Base-by-base conservation (phyloP, 1,140 invertebrate genomes). In the Anthonomus grandis region DNA sequence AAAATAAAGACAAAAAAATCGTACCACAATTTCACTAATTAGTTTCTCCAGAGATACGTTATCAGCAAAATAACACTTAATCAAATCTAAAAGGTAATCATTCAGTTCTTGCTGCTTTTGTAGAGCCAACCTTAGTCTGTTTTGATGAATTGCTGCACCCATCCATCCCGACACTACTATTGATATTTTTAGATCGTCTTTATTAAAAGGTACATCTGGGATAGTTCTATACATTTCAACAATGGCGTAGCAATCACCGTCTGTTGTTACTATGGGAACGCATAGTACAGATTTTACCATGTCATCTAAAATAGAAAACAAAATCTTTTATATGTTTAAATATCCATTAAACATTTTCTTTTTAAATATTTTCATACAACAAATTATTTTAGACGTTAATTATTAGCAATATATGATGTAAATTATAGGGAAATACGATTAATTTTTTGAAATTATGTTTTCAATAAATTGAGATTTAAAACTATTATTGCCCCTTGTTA, bases 141-240 rank as follows among this genome's bases (percentile, higher is more conserved):
- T 78, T 60, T 80, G 77, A 47, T 82, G 77, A 1, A 79, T 78
- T 3, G 80, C 78, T 0, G 78, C 75, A 8, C 79, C 80, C 15
- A 80, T 76, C 79, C 79, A 82, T 46, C 77, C 79, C 0, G 75
- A 70, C 1, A 80, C 60, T 1, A 75, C 67, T 9, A 75, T 74
- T 64, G 76, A 65, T 12, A 70, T 65, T 57, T 68, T 71, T n/a
- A 74, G 44, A 57, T 74, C 69, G 4, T 67, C 56, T 48, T 66
- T 63, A 18, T 42, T 47, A 55, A 67, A 74, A 1, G 63, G 55
- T 22, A 60, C 45, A 37, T 77, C 69, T 4, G 58, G 21, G 42
- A 71, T 57, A 3, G 74, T 75, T 55, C 75, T 64, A 48, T 75
- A 78, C 25, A 81, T 61, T 60, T 82, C 79, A 0, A 81, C 64